A percentile compares a stretch with the other conserved stretches of the same genome.
Conservation (phyloP, 2,113 vertebrate species). For the Rafetus swinhoei region DNA sequence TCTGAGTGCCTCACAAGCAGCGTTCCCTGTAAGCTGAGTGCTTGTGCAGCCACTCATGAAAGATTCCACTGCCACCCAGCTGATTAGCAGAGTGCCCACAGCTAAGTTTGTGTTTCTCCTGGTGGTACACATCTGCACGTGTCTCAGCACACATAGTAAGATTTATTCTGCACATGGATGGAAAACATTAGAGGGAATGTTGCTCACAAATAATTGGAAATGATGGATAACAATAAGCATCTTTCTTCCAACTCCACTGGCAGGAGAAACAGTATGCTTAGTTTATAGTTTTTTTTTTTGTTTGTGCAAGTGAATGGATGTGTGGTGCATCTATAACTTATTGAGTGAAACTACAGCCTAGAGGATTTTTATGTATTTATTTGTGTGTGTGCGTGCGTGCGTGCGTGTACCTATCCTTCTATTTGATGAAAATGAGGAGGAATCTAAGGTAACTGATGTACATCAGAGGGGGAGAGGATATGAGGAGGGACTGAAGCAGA, state of each 20-base stretch:
- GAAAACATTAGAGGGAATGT: too few relatives aligned
- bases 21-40: too few relatives aligned
- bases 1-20: not conserved
- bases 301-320: fast-evolving
- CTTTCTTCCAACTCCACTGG: not conserved
- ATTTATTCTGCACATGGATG: too few relatives aligned
- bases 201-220: too few relatives aligned
- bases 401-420: not conserved
- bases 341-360: not conserved
- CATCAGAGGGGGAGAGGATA: not conserved
- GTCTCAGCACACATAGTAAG: too few relatives aligned
- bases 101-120: too few relatives aligned
- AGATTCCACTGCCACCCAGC: too few relatives aligned
- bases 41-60: too few relatives aligned
- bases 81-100: too few relatives aligned
- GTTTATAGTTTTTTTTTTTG: not conserved
- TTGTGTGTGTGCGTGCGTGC: not conserved
- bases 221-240: not conserved
- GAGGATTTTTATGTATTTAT: not conserved
- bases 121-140: too few relatives aligned
- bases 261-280: fast-evolving
- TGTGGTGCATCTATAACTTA: not conserved
- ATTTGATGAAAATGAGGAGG: not conserved
- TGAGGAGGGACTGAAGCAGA: not conserved
- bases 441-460: fast-evolving